These are phyloP conservation scores for Tribolium freemani DNA, from an alignment of 2,888 invertebrate species.

Conservation along the genomic window DNA sequence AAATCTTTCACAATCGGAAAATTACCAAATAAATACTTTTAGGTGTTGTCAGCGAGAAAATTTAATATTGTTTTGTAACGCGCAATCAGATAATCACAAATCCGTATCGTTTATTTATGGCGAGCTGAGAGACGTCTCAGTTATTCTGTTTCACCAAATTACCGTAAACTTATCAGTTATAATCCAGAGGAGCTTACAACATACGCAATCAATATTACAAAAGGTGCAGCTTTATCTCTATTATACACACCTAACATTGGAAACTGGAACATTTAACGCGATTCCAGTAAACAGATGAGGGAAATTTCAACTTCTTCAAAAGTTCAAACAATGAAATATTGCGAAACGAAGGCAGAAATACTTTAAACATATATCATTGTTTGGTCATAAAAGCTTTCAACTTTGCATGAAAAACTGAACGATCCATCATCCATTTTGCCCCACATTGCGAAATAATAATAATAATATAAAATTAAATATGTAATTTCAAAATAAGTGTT, in stretches of 20 bases:
- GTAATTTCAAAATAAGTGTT: too few relatives aligned
- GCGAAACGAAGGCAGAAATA: background rate
- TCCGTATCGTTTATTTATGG: background rate
- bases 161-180: constrained; percentile 18
- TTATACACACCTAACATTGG: constrained; percentile 7
- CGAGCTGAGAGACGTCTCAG: background rate
- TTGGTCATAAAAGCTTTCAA: background rate
- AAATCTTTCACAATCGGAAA: constrained; percentile 9
- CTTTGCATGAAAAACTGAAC: background rate
- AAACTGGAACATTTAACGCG: constrained; percentile 4
- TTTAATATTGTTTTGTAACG: too few relatives aligned
- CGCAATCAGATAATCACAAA: background rate
- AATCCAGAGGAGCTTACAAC: constrained; percentile 15
- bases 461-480: too few relatives aligned
- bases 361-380: background rate
- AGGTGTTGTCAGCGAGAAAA: constrained; percentile 7
- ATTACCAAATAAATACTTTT: constrained; percentile 17
- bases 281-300: constrained; percentile 11
- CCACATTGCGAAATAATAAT: too few relatives aligned
- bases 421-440: too few relatives aligned
- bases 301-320: background rate
- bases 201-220: constrained; percentile 29
- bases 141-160: background rate
- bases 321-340: background rate
- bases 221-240: constrained; percentile 16